Percentiles rank a stretch among this genome's conserved stretches.
phyloP scores from a whole-genome alignment of 2,797 vertebrate species.

The Pseudochromis fuscus region DNA sequence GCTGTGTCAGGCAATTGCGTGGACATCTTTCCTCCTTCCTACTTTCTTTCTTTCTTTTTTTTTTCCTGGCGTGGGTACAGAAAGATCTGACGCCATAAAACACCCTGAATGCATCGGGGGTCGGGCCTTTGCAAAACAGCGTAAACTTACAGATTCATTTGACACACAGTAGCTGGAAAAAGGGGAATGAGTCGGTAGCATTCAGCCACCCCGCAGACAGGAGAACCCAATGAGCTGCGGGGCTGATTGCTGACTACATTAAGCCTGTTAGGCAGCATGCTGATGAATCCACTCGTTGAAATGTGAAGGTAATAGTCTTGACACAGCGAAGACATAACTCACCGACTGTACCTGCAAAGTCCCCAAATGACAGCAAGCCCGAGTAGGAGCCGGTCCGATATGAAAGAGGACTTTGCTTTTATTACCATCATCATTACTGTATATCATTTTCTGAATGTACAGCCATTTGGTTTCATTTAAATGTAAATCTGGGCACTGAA shows the following conservation, averaged over 20 bases:
- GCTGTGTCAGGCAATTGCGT: neutral
- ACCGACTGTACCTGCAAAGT: slow-evolving; percentile 67
- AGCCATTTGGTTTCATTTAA: slow-evolving; percentile 88
- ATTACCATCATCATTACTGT: slow-evolving; percentile 84
- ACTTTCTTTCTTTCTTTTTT: too few species aligned
- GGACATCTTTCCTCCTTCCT: too few species aligned
- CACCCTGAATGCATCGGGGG: neutral
- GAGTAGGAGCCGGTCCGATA: slow-evolving; percentile 64
- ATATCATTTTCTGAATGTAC: slow-evolving; percentile 84
- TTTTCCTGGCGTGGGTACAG: too few species aligned
- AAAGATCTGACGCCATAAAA: neutral
- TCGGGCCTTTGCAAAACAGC: slow-evolving; percentile 5
- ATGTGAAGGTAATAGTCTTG: slow-evolving; percentile 77
- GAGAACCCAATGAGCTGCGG: slow-evolving; percentile 41
- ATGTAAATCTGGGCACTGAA: slow-evolving; percentile 86
- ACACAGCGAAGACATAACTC: slow-evolving; percentile 76
- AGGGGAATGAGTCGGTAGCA: slow-evolving; percentile 32
- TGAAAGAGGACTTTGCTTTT: slow-evolving; percentile 77
- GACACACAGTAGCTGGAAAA: slow-evolving; percentile 10
- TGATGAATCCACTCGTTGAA: slow-evolving; percentile 72
- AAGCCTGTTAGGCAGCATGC: slow-evolving; percentile 56
- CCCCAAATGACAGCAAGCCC: slow-evolving; percentile 69
- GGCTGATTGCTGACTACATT: slow-evolving; percentile 67
- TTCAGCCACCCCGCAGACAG: slow-evolving; percentile 22
- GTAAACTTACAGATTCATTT: slow-evolving; percentile 16